Conservation (phyloP, 2,888 invertebrate species). For the Cataglyphis cursor region DNA sequence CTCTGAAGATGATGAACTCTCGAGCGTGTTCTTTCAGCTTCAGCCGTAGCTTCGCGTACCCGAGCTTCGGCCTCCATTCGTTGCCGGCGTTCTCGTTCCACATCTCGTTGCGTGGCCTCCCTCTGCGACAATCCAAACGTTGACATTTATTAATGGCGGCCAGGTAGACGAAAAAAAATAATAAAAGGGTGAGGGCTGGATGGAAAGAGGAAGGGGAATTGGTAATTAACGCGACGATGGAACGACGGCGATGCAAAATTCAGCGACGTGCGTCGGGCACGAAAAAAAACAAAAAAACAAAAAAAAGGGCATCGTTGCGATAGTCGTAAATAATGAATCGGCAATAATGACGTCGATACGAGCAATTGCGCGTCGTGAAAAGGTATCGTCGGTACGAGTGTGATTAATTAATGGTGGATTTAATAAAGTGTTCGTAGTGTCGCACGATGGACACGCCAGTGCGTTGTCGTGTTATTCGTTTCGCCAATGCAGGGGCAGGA, state of each 20-base stretch:
- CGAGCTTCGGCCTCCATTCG: conserved; percentile 86
- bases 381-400: conserved; percentile 27
- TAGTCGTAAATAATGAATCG: conserved; percentile 50
- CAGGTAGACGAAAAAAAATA: not conserved
- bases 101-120: conserved; percentile 87
- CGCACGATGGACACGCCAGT: not conserved
- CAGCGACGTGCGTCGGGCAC: conserved; percentile 21
- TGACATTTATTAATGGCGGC: conserved; percentile 51
- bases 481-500: not conserved
- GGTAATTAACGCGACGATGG: conserved; percentile 41
- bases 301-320: conserved; percentile 28
- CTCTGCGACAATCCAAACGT: conserved; percentile 88
- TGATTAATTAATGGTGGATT: conserved; percentile 50
- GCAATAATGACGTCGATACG: conserved; percentile 50
- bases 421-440: conserved; percentile 49
- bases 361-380: conserved; percentile 40
- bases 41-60: conserved; percentile 85
- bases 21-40: conserved; percentile 86
- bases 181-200: not conserved
- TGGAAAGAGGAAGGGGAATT: not conserved
- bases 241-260: conserved; percentile 38
- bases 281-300: not conserved
- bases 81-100: conserved; percentile 86
- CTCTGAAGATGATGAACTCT: conserved; percentile 86
- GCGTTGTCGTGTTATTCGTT: conserved; percentile 31